Evolutionary conservation across 92 coral and sea anemone species (phyloP).

Genomic region (Phenganax subtilis): DNA sequence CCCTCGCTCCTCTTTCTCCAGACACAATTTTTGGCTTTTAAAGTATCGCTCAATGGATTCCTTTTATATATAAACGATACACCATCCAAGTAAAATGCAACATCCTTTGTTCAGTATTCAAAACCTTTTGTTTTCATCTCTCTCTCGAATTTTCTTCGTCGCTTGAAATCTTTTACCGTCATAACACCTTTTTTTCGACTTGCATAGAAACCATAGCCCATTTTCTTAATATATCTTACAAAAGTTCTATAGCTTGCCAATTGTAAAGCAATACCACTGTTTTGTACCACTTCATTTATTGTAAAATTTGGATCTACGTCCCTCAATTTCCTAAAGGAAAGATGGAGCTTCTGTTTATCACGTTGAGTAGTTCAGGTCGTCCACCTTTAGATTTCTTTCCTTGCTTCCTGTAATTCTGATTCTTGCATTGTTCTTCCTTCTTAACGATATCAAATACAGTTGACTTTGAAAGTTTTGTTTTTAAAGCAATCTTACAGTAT

Average conservation of each 20-base stretch:
- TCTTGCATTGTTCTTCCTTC: no score
- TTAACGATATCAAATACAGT: constrained; percentile 9
- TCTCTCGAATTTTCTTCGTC: not conserved
- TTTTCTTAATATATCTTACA: not conserved
- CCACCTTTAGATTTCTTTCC: constrained; percentile 3
- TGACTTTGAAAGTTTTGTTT: constrained; percentile 14
- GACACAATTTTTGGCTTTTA: constrained; percentile 23
- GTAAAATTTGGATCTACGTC: constrained; percentile 18
- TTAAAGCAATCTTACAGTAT: not conserved
- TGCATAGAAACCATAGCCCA: not conserved
- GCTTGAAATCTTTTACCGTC: constrained; percentile 5
- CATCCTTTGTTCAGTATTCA: constrained; percentile 19
- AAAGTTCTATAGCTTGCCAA: constrained; percentile 1
- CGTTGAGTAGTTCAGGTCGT: constrained; percentile 7
- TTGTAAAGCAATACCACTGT: constrained; percentile 4
- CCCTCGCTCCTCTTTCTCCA: constrained; percentile 53
- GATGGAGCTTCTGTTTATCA: not conserved
- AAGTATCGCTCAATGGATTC: constrained; percentile 23
- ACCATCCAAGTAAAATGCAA: constrained; percentile 4
- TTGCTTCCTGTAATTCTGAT: not conserved
- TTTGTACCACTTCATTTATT: constrained; percentile 12
- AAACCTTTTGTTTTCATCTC: not conserved
- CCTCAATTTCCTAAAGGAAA: not conserved
- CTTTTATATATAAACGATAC: constrained; percentile 13
- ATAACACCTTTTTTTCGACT: constrained; percentile 17